phyloP scores from a whole-genome alignment of 2,888 invertebrate genomes.

The Himalopsyche anomala region DNA sequence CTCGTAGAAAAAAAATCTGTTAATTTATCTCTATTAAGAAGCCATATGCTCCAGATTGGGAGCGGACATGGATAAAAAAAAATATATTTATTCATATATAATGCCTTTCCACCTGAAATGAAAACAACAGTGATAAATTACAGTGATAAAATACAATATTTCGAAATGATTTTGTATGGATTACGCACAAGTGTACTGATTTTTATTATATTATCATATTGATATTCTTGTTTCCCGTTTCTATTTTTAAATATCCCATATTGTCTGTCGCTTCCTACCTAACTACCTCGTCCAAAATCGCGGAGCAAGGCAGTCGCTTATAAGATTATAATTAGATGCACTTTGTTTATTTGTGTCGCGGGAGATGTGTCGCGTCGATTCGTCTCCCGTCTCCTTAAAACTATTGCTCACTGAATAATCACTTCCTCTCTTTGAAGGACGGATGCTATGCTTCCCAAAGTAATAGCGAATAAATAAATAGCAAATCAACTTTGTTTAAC shows the following conservation, averaged over 20 bases:
- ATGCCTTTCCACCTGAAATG: no score
- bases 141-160: no score
- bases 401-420: constrained; percentile 14
- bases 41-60: no score
- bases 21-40: no score
- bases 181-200: no score
- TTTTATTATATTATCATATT: no score
- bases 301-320: not conserved
- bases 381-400: constrained; percentile 20
- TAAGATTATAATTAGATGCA: not conserved
- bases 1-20: no score
- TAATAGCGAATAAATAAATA: not conserved
- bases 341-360: not conserved
- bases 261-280: not conserved
- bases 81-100: no score
- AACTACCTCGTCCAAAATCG: not conserved
- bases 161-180: no score
- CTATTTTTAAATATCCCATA: not conserved
- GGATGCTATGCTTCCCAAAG: constrained; percentile 9
- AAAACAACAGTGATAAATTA: no score
- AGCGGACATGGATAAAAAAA: no score
- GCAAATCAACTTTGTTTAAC: not conserved
- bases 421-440: constrained; percentile 31
- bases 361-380: constrained; percentile 28
- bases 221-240: not conserved